A percentile compares a stretch with the other conserved stretches of the same genome.
Evolutionary conservation across 2,113 vertebrate species (phyloP).

Genomic region (Bungarus multicinctus): DNA sequence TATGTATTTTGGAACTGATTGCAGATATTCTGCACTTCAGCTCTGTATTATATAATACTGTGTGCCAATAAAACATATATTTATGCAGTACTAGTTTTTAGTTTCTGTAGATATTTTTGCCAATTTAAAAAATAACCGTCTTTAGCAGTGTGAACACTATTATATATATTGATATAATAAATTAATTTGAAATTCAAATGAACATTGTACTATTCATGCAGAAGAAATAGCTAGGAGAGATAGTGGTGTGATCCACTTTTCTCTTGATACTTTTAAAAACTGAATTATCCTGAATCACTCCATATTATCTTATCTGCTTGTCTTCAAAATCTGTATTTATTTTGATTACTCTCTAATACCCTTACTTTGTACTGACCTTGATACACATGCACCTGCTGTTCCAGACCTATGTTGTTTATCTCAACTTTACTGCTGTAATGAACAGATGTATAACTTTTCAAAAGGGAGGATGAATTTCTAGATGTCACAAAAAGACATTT

Average conservation of each 20-base stretch:
- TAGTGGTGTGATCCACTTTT: neutral
- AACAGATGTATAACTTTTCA: neutral
- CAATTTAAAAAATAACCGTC: neutral
- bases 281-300: neutral
- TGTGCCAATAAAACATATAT: conserved; percentile 36
- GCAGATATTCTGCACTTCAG: conserved; percentile 19
- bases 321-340: neutral
- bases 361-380: neutral
- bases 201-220: neutral
- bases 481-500: neutral
- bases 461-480: neutral
- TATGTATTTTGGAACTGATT: neutral
- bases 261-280: neutral
- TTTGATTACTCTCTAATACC: neutral
- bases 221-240: neutral
- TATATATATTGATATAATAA: neutral
- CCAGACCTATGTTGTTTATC: neutral
- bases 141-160: neutral
- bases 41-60: conserved; percentile 6
- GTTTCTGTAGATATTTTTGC: conserved; percentile 13
- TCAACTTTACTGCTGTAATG: neutral
- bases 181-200: conserved; percentile 28
- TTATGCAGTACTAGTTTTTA: neutral
- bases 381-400: neutral
- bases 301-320: neutral